Evolutionary conservation across 2,797 vertebrate species (phyloP).

Genomic region (Melanotaenia pygmaea): DNA sequence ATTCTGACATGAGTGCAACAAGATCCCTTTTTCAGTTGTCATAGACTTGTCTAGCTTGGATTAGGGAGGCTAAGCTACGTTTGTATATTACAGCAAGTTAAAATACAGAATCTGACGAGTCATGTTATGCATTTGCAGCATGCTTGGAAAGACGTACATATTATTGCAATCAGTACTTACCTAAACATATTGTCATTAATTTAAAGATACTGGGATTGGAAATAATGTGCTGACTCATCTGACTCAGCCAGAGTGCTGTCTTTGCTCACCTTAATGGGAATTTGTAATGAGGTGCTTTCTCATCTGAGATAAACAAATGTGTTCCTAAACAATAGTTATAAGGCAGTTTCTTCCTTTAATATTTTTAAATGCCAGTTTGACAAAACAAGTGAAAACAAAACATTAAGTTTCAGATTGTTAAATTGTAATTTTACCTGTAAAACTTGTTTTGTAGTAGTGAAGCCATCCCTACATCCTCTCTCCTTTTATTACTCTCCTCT

Average conservation of each 20-base stretch:
- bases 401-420: constrained; percentile 1
- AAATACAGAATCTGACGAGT: neutral
- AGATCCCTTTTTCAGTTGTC: neutral
- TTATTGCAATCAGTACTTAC: neutral
- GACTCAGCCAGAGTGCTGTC: neutral
- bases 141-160: neutral
- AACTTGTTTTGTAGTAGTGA: neutral
- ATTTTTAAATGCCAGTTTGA: constrained; percentile 6
- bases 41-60: constrained; percentile 9
- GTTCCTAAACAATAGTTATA: constrained; percentile 3
- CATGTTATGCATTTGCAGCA: neutral
- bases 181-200: no score
- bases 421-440: constrained; percentile 22
- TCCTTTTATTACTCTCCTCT: constrained; percentile 7
- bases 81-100: constrained; percentile 1
- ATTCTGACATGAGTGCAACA: constrained; percentile 4
- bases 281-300: neutral
- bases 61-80: neutral
- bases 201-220: no score
- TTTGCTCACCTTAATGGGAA: neutral
- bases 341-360: constrained; percentile 2
- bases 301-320: constrained; percentile 5
- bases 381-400: constrained; percentile 20
- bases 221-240: neutral
- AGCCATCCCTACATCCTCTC: neutral